Base-by-base conservation (phyloP, 2,113 vertebrate species). In the Labeo catla region DNA sequence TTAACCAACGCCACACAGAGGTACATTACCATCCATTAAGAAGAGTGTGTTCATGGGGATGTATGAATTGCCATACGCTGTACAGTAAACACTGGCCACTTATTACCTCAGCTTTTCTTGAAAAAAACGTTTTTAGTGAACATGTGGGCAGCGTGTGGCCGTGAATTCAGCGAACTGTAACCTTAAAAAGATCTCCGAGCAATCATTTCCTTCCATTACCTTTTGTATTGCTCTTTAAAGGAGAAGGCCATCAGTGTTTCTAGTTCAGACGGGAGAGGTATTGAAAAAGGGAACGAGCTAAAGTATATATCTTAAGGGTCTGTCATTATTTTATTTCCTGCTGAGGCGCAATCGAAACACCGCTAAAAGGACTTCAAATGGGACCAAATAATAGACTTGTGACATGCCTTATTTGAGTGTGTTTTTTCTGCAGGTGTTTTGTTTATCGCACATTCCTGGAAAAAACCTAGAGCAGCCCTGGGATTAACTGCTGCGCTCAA, bases 11-110 rank as follows among this genome's bases (percentile, higher is more conserved):
- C 59, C 47, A 47, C 78, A 65, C 45, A 34, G 8, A 49, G 39
- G 59, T 19, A 68, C 80, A 82, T 82, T 82, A 52, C 61, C 16
- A 82, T 21, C 63, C 63, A 82, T 82, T 82, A 82, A 52, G 80
- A 68, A 50, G 13, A 70, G 63, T n/a, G 45, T 21, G 80, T 70
- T 82, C 7, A 11, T 49, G 28, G 3, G 63, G 45, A 82, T 50
- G 45, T 52, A 15, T 8, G 63, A 66, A 52, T 66, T 13, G 49
- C 63, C 59, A 61, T 63, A 61, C 59, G 36, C 10, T 82, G 63
- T 13, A 70, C 63, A 81, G 13, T 81, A 81, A 66, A 66, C 59
- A 50, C 61, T 66, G 47, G 23, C 28, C 80, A 50, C 23, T 68
- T 70, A 36, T 68, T 52, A 52, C 47, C 63, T 39, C 45, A 21